phyloP scores from a whole-genome alignment of 2,888 invertebrate species.

The Coelopa pilipes region DNA sequence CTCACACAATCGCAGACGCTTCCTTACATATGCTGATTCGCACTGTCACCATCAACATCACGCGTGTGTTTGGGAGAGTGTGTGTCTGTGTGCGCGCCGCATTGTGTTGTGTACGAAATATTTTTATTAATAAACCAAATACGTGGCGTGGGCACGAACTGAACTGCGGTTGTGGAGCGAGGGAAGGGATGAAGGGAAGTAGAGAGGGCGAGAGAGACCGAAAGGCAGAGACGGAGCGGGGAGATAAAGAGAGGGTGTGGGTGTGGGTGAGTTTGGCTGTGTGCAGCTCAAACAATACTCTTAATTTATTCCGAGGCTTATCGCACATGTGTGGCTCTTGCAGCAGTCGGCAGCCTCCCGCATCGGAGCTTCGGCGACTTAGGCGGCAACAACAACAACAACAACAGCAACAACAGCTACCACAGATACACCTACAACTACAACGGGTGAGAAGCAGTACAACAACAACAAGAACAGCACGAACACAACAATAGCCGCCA shows the following conservation, averaged over 20 bases:
- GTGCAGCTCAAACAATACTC: neutral
- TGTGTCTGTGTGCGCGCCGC: neutral
- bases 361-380: neutral
- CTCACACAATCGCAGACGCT: too few species aligned
- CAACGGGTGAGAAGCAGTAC: neutral
- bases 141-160: too few species aligned
- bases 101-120: neutral
- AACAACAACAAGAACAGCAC: neutral
- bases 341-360: neutral
- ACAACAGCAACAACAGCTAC: neutral
- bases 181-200: too few species aligned
- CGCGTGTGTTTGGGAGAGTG: too few species aligned
- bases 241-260: too few species aligned
- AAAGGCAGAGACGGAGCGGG: too few species aligned
- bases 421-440: neutral
- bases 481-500: neutral
- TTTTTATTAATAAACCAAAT: neutral
- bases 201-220: too few species aligned
- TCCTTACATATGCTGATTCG: too few species aligned
- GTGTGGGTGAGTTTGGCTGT: too few species aligned
- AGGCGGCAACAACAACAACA: neutral
- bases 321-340: neutral
- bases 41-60: too few species aligned
- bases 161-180: too few species aligned
- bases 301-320: conserved; percentile 3